Evolutionary conservation across 2,888 invertebrate genomes (phyloP), one percentile per base, ranked within the genome.

Genomic region (Dicycla oo): DNA sequence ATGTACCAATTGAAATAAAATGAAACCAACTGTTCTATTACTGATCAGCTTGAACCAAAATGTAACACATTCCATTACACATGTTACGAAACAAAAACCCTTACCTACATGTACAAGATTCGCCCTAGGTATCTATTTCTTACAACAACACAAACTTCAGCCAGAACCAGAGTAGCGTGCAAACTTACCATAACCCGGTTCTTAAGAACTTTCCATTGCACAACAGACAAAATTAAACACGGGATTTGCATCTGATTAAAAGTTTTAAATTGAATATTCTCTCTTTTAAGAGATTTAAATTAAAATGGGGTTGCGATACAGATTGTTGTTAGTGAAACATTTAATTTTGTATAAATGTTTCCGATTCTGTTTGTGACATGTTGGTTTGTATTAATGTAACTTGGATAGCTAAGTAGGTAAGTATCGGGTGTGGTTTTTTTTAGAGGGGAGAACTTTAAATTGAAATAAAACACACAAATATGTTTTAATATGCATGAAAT

Each of bases 201-300:
- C 68, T 65, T 60, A 69, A 53, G 63, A 81, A 81, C 66, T 81
- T 81, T 60, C 69, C 63, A 70, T 51, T 74, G 77, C 76, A 79
- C 74, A 82, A 79, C 80, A 69, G 64, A 71, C 78, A 72, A 78
- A 82, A 79, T 82, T 82, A 76, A 85, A 85, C 85, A 78, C 76
- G 69, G 77, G 78, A 87, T 88, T 87, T 88, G 88, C 88, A 88
- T 88, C 88, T 86, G 84, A 86, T 87, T 83, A 79, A 77, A 88
- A 88, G 80, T 88, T 88, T 84, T 74, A 85, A 88, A 88, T 88
- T 86, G 80, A 87, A 88, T 86, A 85, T 84, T 75, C 81, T 66
- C 73, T 78, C 76, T 78, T 78, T 64, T 75, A 70, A 68, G 75
- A 74, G 73, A 78, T 73, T 81, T 71, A 71, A 74, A 71, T 76